Base-by-base conservation (phyloP, 1,140 invertebrate species). In the Leptestheria dahalacensis region DNA sequence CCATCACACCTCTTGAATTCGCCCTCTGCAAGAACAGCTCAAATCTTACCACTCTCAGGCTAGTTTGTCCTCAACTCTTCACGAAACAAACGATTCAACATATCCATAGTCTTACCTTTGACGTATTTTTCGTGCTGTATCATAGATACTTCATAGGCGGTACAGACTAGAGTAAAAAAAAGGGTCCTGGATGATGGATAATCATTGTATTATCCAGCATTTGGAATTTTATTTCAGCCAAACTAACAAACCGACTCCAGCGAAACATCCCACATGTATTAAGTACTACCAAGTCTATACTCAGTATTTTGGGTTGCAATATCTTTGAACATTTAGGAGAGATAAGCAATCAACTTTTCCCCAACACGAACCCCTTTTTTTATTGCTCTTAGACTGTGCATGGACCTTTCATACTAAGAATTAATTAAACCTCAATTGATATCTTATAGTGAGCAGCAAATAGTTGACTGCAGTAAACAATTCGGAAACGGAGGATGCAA, bases 381-480 rank as follows among this genome's bases (percentile, higher is more conserved):
- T 12, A n/a, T n/a, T n/a, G n/a, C n/a, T n/a, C n/a, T n/a, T n/a
- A n/a, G n/a, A n/a, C n/a, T n/a, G n/a, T n/a, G n/a, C n/a, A n/a
- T n/a, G n/a, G n/a, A n/a, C n/a, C n/a, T n/a, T n/a, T n/a, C n/a
- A n/a, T n/a, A n/a, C n/a, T n/a, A n/a, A n/a, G n/a, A n/a, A n/a
- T n/a, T n/a, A n/a, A n/a, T n/a, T n/a, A n/a, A n/a, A n/a, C n/a
- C n/a, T n/a, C n/a, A n/a, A n/a, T 29, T 56, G 20, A 28, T 26
- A 20, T 59, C 57, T 18, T 15, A 3, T 20, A 51, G 79, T 25
- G 78, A 80, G 48, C 81, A 82, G 64, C 78, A 82, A 49, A 66
- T 83, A 0, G 70, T 83, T 0, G 81, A 82, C 66, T 83, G 81
- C 28, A 11, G 10, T 50, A 57, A 82, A 83, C 66, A 61, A 70